Evolutionary conservation across 2,797 vertebrate genomes (phyloP).

Genomic region (Oreonectes daqikongensis): DNA sequence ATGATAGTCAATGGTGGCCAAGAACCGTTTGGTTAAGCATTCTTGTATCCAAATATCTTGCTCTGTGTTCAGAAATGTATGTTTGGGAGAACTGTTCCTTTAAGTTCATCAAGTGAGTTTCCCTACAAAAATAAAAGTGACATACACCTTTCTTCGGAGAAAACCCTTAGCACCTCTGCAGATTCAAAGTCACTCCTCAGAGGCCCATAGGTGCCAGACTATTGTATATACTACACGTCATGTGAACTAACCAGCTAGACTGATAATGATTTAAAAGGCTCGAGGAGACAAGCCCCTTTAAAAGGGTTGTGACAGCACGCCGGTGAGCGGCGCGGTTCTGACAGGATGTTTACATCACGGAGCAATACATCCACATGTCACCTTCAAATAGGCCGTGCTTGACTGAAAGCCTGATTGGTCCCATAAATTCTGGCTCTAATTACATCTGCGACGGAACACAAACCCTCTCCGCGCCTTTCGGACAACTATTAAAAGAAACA

Average conservation of each 20-base stretch:
- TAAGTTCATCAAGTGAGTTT: too few species aligned
- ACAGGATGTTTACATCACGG: slow-evolving; percentile 67
- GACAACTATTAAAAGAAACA: slow-evolving; percentile 71
- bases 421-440: slow-evolving; percentile 77
- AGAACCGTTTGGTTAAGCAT: too few species aligned
- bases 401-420: slow-evolving; percentile 74
- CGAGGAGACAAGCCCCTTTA: slow-evolving; percentile 71
- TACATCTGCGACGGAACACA: slow-evolving; percentile 72
- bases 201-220: slow-evolving; percentile 50
- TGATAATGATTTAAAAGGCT: slow-evolving; percentile 80
- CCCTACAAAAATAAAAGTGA: too few species aligned
- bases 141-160: slow-evolving; percentile 33
- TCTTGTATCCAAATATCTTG: too few species aligned
- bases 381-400: slow-evolving; percentile 72
- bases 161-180: slow-evolving; percentile 56
- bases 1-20: too few species aligned
- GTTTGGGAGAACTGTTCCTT: too few species aligned
- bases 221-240: slow-evolving; percentile 69
- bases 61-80: too few species aligned
- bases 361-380: slow-evolving; percentile 72
- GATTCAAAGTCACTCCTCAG: slow-evolving; percentile 65
- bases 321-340: slow-evolving; percentile 60
- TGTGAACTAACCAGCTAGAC: slow-evolving; percentile 67
- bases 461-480: slow-evolving; percentile 67
- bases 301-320: slow-evolving; percentile 72